Percentiles rank a stretch among this genome's conserved stretches.
These are phyloP conservation scores for Oligia latruncula DNA, from an alignment of 2,888 invertebrate species.

Conservation along the genomic window DNA sequence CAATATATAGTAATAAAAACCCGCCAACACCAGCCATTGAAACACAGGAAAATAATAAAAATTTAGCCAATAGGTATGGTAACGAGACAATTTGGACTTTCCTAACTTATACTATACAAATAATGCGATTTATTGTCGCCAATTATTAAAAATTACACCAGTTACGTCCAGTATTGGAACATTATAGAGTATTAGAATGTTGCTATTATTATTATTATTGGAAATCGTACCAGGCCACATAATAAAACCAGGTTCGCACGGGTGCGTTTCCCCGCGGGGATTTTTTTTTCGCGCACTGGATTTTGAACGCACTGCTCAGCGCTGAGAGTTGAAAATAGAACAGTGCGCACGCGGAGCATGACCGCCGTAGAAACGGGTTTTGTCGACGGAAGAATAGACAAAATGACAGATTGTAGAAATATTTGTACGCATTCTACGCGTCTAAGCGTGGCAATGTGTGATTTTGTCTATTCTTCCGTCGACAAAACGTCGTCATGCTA, in stretches of 20 bases:
- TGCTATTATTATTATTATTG: slow-evolving; percentile 37
- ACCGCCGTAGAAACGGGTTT: too few species aligned
- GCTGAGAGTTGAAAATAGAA: too few species aligned
- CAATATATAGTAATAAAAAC: slow-evolving; percentile 3
- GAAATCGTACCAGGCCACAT: slow-evolving; percentile 42
- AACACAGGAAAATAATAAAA: slow-evolving; percentile 48
- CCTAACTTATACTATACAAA: slow-evolving; percentile 62
- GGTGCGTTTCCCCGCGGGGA: neutral
- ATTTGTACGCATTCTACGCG: too few species aligned
- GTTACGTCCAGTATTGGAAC: slow-evolving; percentile 56
- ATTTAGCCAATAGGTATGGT: slow-evolving; percentile 68
- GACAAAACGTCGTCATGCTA: too few species aligned
- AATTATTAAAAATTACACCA: slow-evolving; percentile 58
- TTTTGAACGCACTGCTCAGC: neutral
- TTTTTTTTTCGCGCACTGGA: neutral
- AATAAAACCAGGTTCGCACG: neutral
- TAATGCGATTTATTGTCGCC: slow-evolving; percentile 72
- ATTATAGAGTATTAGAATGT: slow-evolving; percentile 59
- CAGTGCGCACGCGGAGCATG: neutral
- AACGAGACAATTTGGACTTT: slow-evolving; percentile 71
- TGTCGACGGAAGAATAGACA: too few species aligned
- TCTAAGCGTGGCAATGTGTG: too few species aligned
- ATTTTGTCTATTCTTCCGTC: too few species aligned
- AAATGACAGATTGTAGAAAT: too few species aligned
- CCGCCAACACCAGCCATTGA: slow-evolving; percentile 47